Evolutionary conservation across 1,140 invertebrate species (phyloP), one percentile per base, ranked within the genome.

Genomic region (Dreissena rostriformis): DNA sequence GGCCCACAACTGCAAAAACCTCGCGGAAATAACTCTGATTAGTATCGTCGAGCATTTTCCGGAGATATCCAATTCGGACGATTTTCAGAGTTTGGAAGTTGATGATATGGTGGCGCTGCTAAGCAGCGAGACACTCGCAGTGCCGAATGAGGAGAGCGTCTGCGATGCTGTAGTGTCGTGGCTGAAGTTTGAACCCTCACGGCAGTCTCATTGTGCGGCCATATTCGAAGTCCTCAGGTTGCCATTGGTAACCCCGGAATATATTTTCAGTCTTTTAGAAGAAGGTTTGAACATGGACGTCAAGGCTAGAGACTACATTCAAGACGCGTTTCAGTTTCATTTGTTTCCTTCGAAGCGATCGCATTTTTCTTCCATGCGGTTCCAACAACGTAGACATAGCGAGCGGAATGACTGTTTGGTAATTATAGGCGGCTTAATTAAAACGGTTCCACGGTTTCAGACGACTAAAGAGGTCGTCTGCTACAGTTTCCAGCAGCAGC

Each of bases 381-480:
- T 85, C 26, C 77, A 73, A 39, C 85, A 86, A 29, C 74, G 90
- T 53, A 85, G 86, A 57, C 75, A 82, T 53, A 87, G 86, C 39
- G 86, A 87, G 24, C 71, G 79, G 49, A 88, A 90, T 75, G 89
- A 91, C 67, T 81, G 86, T 14, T 67, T 91, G 15, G 84, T 91
- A 26, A 75, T 87, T 72, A 86, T 89, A 14, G 90, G 90, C 28
- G 90, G 90, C 22, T 68, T 88, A 4, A 51, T 88, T 26, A 82
- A 86, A 51, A 88, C 88, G 39, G 84, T 85, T 61, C 88, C 88
- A 12, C 66, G 87, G 57, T 88, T 89, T 72, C 86, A 91, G 75
- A 87, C 90, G 28, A 88, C 90, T 53, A 91, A 90, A 66, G 90
- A 91, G 73, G 89, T 91, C 66, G 77, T 91, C 22, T 89, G 89